Base-by-base conservation (phyloP, 2,113 vertebrate species). In the Mesoclemmys tuberculata region DNA sequence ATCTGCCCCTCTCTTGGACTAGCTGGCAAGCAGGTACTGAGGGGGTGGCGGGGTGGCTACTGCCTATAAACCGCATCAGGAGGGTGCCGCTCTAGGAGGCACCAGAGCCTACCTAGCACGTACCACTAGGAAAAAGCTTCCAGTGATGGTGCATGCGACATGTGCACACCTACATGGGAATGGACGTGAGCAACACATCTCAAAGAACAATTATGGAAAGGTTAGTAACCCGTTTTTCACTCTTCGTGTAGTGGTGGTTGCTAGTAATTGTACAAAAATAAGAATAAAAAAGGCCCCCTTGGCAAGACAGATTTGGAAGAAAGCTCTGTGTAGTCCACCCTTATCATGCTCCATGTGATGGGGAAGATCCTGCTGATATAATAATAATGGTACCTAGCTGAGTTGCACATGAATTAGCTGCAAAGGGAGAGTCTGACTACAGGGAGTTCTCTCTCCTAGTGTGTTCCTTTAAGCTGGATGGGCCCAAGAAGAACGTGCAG, bases 391-490 rank as follows among this genome's bases (percentile, higher is more conserved):
- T 35, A n/a, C 31, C 61, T n/a, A 35, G 31, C 31, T 35, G 14
- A 68, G 9, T 24, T 2, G 1, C 44, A 87, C 8, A 56, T 90
- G 49, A 74, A 10, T 51, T 87, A 46, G 8, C 74, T 80, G 35
- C 81, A 58, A 0, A 0, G 51, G 58, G 9, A 80, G 11, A 52
- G 77, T 41, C 58, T 89, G 46, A 49, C 64, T 86, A 88, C 38
- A 80, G 84, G 93, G 38, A 27, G 27, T 83, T 80, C 4, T 46
- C 35, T n/a, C 27, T 87, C 71, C 11, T 88, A 78, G 89, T 52
- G 1, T 56, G 54, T 87, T 89, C 26, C 91, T 26, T 2, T 29
- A n/a, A 48, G 52, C 85, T 87, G 44, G 19, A 41, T 68, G 61
- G 52, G 3, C 77, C 74, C 84, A 51, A 11, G 26, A 27, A 88